Conservation (phyloP, 1,140 invertebrate species). For the Trichoplusia ni region DNA sequence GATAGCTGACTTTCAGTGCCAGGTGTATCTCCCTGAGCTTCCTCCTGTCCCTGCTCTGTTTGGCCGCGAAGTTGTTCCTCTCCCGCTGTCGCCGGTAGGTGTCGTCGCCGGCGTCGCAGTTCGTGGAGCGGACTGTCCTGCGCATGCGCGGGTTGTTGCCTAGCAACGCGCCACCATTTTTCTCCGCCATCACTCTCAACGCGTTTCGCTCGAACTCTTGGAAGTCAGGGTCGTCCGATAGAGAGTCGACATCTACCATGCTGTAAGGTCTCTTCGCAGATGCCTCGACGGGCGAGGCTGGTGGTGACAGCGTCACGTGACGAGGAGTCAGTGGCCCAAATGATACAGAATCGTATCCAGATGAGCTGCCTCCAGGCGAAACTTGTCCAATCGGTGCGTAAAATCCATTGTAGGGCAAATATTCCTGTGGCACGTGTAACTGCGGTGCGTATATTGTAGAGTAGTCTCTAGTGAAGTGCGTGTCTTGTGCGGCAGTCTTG, state of each 20-base stretch:
- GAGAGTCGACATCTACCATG: constrained; percentile 43
- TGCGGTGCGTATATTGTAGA: neutral
- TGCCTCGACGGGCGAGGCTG: constrained; percentile 33
- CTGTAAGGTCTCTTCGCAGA: constrained; percentile 29
- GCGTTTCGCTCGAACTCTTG: constrained; percentile 85
- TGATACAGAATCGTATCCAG: constrained; percentile 7
- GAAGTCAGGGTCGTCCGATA: constrained; percentile 83
- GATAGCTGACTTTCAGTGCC: constrained; percentile 91
- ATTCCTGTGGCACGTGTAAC: neutral
- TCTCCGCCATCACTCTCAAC: constrained; percentile 84
- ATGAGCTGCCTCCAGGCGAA: constrained; percentile 40
- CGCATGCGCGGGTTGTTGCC: constrained; percentile 86
- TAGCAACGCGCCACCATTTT: constrained; percentile 81
- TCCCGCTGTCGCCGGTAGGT: constrained; percentile 93
- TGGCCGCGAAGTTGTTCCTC: constrained; percentile 98
- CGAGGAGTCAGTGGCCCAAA: neutral
- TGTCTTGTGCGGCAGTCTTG: constrained; percentile 23
- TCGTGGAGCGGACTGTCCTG: constrained; percentile 67
- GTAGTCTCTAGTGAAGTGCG: neutral
- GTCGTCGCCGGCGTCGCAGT: constrained; percentile 81
- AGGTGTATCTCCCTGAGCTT: constrained; percentile 96
- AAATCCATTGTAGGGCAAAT: constrained; percentile 23
- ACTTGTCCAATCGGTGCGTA: constrained; percentile 41
- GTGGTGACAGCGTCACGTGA: constrained; percentile 36
- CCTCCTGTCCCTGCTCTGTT: constrained; percentile 94